A percentile compares a stretch with the other conserved stretches of the same genome.
These are phyloP conservation scores for Muscicapa comitata DNA, from an alignment of 2,797 vertebrate genomes.

Conservation along the genomic window DNA sequence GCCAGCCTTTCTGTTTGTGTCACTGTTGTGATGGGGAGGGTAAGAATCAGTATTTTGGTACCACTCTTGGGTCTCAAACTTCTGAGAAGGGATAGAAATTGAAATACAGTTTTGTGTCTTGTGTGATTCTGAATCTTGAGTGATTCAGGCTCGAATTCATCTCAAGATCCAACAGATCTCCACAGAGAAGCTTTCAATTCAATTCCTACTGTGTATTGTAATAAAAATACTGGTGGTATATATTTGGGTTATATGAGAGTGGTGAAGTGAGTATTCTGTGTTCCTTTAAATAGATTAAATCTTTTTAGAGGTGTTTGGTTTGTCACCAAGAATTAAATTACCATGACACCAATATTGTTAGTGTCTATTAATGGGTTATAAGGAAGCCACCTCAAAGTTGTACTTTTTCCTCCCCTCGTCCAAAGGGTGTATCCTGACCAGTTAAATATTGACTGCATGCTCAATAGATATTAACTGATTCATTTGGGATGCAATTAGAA, in stretches of 20 bases:
- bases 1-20: not conserved
- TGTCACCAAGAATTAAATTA: not conserved
- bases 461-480: slow-evolving; percentile 16
- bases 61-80: not conserved
- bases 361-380: not conserved
- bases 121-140: not conserved
- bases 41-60: not conserved
- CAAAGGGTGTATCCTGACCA: not conserved
- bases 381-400: not conserved
- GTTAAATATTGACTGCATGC: not conserved
- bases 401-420: not conserved
- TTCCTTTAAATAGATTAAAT: not conserved
- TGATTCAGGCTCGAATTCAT: not conserved
- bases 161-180: not conserved
- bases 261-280: not conserved
- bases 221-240: not conserved
- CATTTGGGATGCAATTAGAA: slow-evolving; percentile 28
- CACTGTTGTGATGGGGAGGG: not conserved
- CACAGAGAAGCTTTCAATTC: not conserved
- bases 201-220: not conserved
- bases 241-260: not conserved
- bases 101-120: not conserved
- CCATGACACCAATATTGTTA: not conserved
- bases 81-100: not conserved
- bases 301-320: not conserved